Percentiles rank a stretch among this genome's conserved stretches.
These are phyloP conservation scores for Lithosia quadra DNA, from an alignment of 2,888 invertebrate genomes.

Conservation along the genomic window DNA sequence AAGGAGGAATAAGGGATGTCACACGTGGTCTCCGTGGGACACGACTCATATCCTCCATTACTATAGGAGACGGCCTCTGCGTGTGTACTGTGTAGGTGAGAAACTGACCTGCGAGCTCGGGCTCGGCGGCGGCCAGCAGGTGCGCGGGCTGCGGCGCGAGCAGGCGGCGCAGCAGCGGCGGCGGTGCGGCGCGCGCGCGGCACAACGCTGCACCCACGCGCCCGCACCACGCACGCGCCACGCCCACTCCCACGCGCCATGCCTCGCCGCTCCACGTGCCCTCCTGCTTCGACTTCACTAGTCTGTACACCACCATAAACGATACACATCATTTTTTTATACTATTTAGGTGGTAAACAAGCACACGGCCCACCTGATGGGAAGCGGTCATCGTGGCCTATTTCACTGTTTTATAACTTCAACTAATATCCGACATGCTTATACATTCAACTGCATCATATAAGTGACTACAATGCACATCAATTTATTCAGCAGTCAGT, in stretches of 20 bases:
- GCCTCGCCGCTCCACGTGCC: conserved; percentile 25
- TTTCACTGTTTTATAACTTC: no score
- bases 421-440: background rate
- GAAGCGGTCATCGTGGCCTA: no score
- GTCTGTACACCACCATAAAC: conserved; percentile 26
- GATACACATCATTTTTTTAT: background rate
- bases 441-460: background rate
- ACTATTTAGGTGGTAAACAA: no score
- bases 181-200: conserved; percentile 54
- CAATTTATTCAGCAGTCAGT: no score
- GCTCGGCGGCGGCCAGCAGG: conserved; percentile 43
- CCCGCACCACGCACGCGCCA: conserved; percentile 67
- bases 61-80: no score
- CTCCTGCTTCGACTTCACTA: conserved; percentile 43
- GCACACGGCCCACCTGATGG: no score
- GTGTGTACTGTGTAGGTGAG: no score
- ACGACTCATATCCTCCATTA: no score
- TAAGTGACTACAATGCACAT: background rate
- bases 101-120: conserved; percentile 50
- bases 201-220: conserved; percentile 65
- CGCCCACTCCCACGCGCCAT: conserved; percentile 49
- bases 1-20: no score
- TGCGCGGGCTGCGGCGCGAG: conserved; percentile 55
- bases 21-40: conserved; percentile 88
- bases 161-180: conserved; percentile 63